Percentiles rank a stretch among this genome's conserved stretches.
These are phyloP conservation scores for Aeoliscus strigatus DNA, from an alignment of 2,797 vertebrate species.

Conservation along the genomic window DNA sequence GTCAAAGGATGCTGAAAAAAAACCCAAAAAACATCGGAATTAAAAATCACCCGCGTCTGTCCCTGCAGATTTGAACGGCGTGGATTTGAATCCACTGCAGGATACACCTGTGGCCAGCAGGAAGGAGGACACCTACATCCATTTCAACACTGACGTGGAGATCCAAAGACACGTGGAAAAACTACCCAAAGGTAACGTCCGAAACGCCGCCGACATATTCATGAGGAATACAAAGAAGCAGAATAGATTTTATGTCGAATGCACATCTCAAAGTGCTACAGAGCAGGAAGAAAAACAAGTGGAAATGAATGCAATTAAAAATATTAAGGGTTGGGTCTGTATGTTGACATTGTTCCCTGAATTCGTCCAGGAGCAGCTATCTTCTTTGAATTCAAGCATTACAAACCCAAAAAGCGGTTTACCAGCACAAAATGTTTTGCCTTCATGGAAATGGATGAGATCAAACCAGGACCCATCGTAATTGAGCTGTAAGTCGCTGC, in stretches of 20 bases:
- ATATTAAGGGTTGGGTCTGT: too few relatives aligned
- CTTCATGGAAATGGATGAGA: conserved; percentile 99
- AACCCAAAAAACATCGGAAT: too few relatives aligned
- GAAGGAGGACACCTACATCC: conserved; percentile 94
- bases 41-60: conserved; percentile 1
- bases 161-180: conserved; percentile 97
- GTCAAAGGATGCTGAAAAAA: too few relatives aligned
- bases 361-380: conserved; percentile 86
- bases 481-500: conserved; percentile 90
- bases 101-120: conserved; percentile 91
- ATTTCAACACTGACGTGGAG: conserved; percentile 93
- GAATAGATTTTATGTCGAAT: too few relatives aligned
- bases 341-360: too few relatives aligned
- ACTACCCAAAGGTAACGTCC: conserved; percentile 86
- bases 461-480: conserved; percentile 91
- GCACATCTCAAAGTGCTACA: too few relatives aligned
- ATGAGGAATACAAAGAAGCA: too few relatives aligned
- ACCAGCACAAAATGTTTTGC: conserved; percentile 99
- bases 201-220: too few relatives aligned
- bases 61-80: conserved; percentile 85
- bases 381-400: conserved; percentile 99
- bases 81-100: conserved; percentile 92
- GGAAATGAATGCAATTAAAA: too few relatives aligned
- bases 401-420: conserved; percentile 98
- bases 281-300: too few relatives aligned